Percentiles rank a stretch among this genome's conserved stretches.
Conservation (phyloP, 2,113 vertebrate genomes). For the Malurus melanocephalus region DNA sequence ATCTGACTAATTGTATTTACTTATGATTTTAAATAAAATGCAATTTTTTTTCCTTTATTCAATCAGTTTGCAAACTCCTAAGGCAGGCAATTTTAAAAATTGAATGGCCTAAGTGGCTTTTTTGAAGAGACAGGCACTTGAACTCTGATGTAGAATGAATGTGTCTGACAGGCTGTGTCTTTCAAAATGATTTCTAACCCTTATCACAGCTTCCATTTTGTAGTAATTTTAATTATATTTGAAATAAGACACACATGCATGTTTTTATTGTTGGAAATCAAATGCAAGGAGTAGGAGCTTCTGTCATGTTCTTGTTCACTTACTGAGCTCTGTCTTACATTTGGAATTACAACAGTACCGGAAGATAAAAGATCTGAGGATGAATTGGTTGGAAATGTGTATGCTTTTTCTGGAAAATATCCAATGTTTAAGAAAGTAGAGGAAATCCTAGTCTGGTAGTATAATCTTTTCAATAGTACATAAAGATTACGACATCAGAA, state of each 20-base stretch:
- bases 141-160: constrained; percentile 20
- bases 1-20: not conserved
- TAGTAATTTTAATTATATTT: constrained; percentile 43
- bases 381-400: constrained; percentile 63
- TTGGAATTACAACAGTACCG: constrained; percentile 42
- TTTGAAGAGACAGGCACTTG: constrained; percentile 24
- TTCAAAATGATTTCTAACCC: constrained; percentile 19
- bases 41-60: not conserved
- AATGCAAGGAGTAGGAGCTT: constrained; percentile 14
- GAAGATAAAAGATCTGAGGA: constrained; percentile 59
- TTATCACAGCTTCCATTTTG: constrained; percentile 25
- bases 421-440: constrained; percentile 81
- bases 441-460: constrained; percentile 89
- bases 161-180: constrained; percentile 2
- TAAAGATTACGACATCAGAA: constrained; percentile 90
- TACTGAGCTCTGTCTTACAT: constrained; percentile 51
- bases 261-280: constrained; percentile 43
- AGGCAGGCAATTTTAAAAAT: not conserved
- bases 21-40: constrained; percentile 26
- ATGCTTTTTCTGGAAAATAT: constrained; percentile 80
- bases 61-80: constrained; percentile 33
- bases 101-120: not conserved
- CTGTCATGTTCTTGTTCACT: constrained; percentile 9
- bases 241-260: not conserved
- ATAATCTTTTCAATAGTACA: constrained; percentile 87